Percentiles rank a stretch among this genome's conserved stretches.
phyloP scores from a whole-genome alignment of 1,140 invertebrate species.

The Drosophila busckii region DNA sequence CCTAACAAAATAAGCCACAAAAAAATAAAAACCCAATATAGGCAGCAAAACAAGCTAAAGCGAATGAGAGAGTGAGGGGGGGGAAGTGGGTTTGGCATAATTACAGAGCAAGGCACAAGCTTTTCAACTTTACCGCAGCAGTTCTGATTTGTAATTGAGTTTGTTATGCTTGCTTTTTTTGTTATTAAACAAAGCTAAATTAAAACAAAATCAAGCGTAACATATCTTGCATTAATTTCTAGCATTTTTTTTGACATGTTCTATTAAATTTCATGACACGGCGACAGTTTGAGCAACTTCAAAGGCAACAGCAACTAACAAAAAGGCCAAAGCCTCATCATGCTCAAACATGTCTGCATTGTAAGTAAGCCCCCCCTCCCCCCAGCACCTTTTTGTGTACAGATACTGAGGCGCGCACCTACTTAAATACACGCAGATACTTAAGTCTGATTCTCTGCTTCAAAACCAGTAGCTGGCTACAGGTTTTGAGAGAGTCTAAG shows the following conservation, averaged over 20 bases:
- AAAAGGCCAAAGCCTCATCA: constrained; percentile 30
- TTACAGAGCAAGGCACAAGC: constrained; percentile 64
- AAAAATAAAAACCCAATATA: neutral
- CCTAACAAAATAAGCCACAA: constrained; percentile 1
- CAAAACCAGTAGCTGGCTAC: constrained; percentile 57
- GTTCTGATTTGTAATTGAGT: constrained; percentile 65
- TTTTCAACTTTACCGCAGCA: constrained; percentile 67
- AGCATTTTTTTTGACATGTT: no score
- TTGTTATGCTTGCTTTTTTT: constrained; percentile 24
- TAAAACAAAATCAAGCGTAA: no score
- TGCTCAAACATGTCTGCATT: constrained; percentile 44
- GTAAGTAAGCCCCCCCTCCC: neutral
- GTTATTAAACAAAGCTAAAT: no score
- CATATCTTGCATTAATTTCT: no score
- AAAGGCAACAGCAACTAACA: constrained; percentile 14
- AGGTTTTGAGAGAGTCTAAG: constrained; percentile 26
- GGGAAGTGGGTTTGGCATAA: no score
- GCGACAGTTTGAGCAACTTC: constrained; percentile 33
- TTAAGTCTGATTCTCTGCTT: no score
- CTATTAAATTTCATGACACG: constrained; percentile 62
- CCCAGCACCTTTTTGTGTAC: no score
- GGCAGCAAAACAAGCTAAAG: neutral
- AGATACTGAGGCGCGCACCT: no score
- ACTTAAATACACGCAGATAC: no score
- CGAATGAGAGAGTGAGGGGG: no score